Base-by-base conservation (phyloP, 30 jellyfish, hydroid and myxozoan species). In the Nemopilema nomurai region DNA sequence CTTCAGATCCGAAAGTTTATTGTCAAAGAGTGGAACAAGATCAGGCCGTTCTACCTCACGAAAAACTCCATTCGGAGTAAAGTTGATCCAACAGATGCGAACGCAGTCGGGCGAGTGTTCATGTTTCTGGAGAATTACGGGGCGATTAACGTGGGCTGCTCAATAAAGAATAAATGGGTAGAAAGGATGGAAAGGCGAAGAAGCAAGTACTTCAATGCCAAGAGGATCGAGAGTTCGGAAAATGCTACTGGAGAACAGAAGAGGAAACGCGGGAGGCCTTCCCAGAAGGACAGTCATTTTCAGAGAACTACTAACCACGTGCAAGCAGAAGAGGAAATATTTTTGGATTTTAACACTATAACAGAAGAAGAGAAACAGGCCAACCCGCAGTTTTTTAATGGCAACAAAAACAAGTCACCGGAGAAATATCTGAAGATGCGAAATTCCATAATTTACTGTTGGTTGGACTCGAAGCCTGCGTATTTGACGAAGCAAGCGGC, bases 391-490 rank as follows among this genome's bases (percentile, higher is more conserved):
- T 86, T 66, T 62, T 86, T 86, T 67, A 77, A 53, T 19, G 96
- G 96, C 7, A 86, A 77, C 25, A 74, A 77, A 22, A 70, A 77
- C 31, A 86, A 86, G 29, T 74, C 96, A 18, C 96, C 96, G 0
- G 96, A 86, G 1, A 76, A 77, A 66, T 86, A 86, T 62, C 51
- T 76, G 70, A 86, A 86, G 33, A 86, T 86, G 77, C 66, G 96
- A 29, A 86, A 86, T 69, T 74, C 96, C 4, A 86, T 86, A 27
- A 69, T 86, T 8, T 67, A 86, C 62, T 77, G 87, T 51, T 86
- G 96, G 96, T 51, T 62, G 86, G 86, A 76, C 62, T 76, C 89
- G 28, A 77, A 86, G 77, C 96, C 96, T 18, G 78, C 87, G 20
- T 86, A 86, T 31, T 67, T 86, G 18, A 74, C 87, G 22, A 86